Percentiles rank a stretch among this genome's conserved stretches.
Evolutionary conservation across 2,888 invertebrate genomes (phyloP).

Genomic region (Pseudeuparius sepicola): DNA sequence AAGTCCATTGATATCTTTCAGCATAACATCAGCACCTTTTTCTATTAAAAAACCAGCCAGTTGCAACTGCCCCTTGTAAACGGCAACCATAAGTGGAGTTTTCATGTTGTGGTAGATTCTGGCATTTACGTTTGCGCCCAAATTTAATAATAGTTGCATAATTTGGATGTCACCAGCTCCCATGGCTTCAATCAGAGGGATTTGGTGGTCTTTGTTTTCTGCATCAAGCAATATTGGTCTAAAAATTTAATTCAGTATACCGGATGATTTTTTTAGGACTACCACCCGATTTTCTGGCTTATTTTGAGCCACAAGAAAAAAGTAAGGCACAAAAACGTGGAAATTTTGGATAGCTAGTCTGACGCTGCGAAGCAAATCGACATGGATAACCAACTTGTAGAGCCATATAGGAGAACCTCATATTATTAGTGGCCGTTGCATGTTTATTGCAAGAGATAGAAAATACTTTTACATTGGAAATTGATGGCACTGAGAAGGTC

Average conservation of each 20-base stretch:
- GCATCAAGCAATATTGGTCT: slow-evolving; percentile 42
- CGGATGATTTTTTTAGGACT: too few species aligned
- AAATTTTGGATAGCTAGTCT: too few species aligned
- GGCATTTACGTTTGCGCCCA: slow-evolving; percentile 43
- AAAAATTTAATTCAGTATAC: slow-evolving; percentile 12
- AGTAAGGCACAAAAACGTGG: too few species aligned
- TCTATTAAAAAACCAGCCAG: slow-evolving; percentile 37
- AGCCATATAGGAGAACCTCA: too few species aligned
- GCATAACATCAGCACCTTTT: slow-evolving; percentile 38
- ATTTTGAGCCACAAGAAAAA: too few species aligned
- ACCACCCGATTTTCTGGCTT: too few species aligned
- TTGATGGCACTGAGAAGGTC: too few species aligned
- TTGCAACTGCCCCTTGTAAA: slow-evolving; percentile 34
- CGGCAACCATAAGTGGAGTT: slow-evolving; percentile 44
- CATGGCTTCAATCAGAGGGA: slow-evolving; percentile 46
- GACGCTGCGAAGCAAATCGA: too few species aligned
- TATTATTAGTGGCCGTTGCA: too few species aligned
- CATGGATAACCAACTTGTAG: too few species aligned
- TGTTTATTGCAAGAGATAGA: too few species aligned
- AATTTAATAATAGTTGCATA: slow-evolving; percentile 38
- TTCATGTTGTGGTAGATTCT: slow-evolving; percentile 35
- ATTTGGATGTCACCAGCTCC: slow-evolving; percentile 40
- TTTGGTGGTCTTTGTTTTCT: slow-evolving; percentile 42
- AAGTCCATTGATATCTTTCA: slow-evolving; percentile 41
- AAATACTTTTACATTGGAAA: too few species aligned